Percentiles rank a stretch among this genome's conserved stretches.
Conservation (phyloP, 2,797 vertebrate species). For the Poeciliopsis paucimaculata region DNA sequence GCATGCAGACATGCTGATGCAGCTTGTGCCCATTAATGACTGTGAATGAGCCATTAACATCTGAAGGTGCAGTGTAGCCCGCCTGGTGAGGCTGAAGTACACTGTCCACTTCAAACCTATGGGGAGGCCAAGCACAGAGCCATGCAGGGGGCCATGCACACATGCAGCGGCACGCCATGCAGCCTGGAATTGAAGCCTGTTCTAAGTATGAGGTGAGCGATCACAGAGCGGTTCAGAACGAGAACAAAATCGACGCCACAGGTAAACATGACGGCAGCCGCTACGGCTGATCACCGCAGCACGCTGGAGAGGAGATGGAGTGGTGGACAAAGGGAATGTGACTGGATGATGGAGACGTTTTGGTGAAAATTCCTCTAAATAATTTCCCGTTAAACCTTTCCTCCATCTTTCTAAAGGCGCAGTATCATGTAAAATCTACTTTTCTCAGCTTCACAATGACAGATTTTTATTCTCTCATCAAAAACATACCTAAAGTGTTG, state of each 20-base stretch:
- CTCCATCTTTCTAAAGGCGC: too few relatives aligned
- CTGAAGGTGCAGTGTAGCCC: conserved; percentile 79
- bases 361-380: background rate
- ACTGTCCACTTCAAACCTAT: conserved; percentile 74
- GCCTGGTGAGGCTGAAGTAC: conserved; percentile 71
- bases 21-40: conserved; percentile 77
- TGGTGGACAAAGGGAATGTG: conserved; percentile 56
- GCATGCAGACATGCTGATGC: conserved; percentile 71
- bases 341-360: conserved; percentile 21
- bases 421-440: too few relatives aligned
- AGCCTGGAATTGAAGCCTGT: conserved; percentile 60
- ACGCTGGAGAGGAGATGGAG: conserved; percentile 60
- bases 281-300: conserved; percentile 69
- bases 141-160: conserved; percentile 49
- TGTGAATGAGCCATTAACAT: conserved; percentile 79
- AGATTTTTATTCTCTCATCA: too few relatives aligned
- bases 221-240: conserved; percentile 62
- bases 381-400: background rate
- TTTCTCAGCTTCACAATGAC: too few relatives aligned
- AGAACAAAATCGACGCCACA: conserved; percentile 55
- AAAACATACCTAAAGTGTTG: too few relatives aligned
- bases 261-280: conserved; percentile 65
- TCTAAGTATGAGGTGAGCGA: conserved; percentile 72
- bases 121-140: conserved; percentile 67
- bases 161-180: conserved; percentile 29